Evolutionary conservation across 2,113 vertebrate genomes (phyloP), one percentile per base, ranked within the genome.

Genomic region (Picathartes gymnocephalus): DNA sequence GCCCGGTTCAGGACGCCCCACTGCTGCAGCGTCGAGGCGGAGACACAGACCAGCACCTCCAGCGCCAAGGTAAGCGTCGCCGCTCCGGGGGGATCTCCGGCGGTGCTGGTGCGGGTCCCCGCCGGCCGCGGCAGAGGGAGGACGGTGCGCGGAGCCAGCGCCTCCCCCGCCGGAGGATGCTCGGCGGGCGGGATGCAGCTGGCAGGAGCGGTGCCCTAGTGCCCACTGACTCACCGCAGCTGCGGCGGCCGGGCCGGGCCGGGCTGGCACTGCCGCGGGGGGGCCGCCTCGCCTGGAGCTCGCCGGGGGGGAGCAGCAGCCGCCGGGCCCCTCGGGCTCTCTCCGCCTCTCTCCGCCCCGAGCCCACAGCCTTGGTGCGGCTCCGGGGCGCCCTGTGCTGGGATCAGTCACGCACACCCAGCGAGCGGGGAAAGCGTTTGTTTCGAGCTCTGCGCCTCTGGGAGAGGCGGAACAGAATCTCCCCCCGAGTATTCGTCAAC

Each of bases 21-120:
- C 95, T 97, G 97, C 95, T 98, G 97, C 96, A 96, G 98, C 97
- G 97, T 97, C 68, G 99, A 99, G 98, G 99, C 98, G 96, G 99
- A 99, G 98, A 99, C 99, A 66, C 99, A 99, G 97, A 99, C 99
- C 85, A 98, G 98, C 98, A 98, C 96, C 96, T 92, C 97, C 97
- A 97, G 98, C 96, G 94, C 97, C 91, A 98, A 99, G 99, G 99
- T 99, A 73, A 83, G 54, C 7, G 3, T 18, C 24, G 33, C 37
- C 23, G 22, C 64, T 21, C 64, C 69, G 20, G 14, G 13, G 47
- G 33, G 17, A 16, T 11, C 30, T 42, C 35, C 18, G 6, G 37
- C 17, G 25, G 39, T 15, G 54, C 54, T 1, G 15, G 18, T 9
- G 4, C 3, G 27, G 33, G 53, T 77, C 18, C 30, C 51, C 37